phyloP scores from a whole-genome alignment of 1,140 invertebrate genomes.

The Lepeophtheirus salmonis region DNA sequence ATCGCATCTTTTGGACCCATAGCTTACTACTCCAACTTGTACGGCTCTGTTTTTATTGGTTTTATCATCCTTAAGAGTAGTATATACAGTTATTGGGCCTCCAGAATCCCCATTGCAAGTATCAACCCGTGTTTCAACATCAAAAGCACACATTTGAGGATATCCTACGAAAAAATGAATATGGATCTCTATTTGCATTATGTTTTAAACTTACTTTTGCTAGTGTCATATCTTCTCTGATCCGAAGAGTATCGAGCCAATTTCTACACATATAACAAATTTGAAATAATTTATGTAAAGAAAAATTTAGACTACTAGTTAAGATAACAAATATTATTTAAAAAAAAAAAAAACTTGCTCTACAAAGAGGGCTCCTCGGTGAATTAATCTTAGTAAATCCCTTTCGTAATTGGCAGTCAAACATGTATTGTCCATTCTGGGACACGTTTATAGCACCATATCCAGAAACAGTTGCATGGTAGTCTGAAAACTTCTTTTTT shows the following conservation, averaged over 20 bases:
- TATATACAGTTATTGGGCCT: background rate
- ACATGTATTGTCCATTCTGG: background rate
- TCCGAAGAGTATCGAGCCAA: background rate
- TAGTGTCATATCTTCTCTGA: background rate
- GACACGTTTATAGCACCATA: background rate
- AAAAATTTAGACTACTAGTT: background rate
- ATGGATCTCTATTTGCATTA: background rate
- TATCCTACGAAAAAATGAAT: background rate
- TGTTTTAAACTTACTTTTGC: background rate
- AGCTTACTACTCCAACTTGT: background rate
- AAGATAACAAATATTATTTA: background rate
- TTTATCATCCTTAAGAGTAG: background rate
- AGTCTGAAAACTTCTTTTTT: background rate
- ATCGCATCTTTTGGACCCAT: constrained; percentile 5
- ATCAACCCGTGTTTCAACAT: background rate
- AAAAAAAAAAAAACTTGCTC: background rate
- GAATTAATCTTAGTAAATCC: background rate
- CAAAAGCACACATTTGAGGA: background rate
- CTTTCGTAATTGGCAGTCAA: background rate
- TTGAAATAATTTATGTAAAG: background rate
- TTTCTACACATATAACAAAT: background rate
- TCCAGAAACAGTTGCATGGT: background rate
- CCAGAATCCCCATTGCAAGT: constrained; percentile 7
- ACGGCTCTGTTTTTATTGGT: background rate
- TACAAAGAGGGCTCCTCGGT: background rate